Evolutionary conservation across 2,797 vertebrate genomes (phyloP), one percentile per base, ranked within the genome.

Genomic region (Cetoscarus ocellatus): DNA sequence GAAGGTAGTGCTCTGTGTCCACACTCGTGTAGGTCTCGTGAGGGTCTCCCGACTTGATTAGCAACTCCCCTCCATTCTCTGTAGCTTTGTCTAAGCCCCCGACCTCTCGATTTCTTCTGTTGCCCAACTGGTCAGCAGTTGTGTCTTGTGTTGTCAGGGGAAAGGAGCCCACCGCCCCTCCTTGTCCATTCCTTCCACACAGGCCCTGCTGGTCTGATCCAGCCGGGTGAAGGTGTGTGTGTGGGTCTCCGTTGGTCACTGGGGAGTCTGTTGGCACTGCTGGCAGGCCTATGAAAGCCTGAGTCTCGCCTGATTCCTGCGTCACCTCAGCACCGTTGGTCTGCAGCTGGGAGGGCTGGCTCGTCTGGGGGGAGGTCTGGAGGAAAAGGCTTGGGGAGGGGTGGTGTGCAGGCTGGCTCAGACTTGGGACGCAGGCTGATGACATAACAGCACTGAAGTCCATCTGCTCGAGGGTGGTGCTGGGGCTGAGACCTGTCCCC

Each of bases 401-500:
- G 90, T 97, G 97, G 74, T 96, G 93, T 93, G 96, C 66, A 86
- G 96, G 86, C 93, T 97, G 95, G 94, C 94, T 87, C 61, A 98
- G 95, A 0, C 94, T 91, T 60, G 96, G 96, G 91, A 93, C 95
- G 73, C 96, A 98, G 80, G 95, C 90, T 6, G 94, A 91, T 34
- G 94, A 94, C 93, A 99, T 97, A 42, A 99, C 97, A 19, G 97
- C 97, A 39, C 98, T 99, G 83, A 99, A 99, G 88, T 99, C 98
- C 98, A 99, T 99, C 91, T 99, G 97, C 90, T 99, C 98, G 85
- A 99, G 86, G 18, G 98, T 99, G 87, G 98, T 99, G 90, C 97
- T 99, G 71, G 98, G 98, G 78, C 98, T 99, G 77, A 99, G 95
- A 56, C 98, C 97, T 8, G 92, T 87, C 71, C 91, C 92, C 36